Evolutionary conservation across 2,888 invertebrate species (phyloP), one percentile per base, ranked within the genome.

Genomic region (Glyphotaelius pellucidus): DNA sequence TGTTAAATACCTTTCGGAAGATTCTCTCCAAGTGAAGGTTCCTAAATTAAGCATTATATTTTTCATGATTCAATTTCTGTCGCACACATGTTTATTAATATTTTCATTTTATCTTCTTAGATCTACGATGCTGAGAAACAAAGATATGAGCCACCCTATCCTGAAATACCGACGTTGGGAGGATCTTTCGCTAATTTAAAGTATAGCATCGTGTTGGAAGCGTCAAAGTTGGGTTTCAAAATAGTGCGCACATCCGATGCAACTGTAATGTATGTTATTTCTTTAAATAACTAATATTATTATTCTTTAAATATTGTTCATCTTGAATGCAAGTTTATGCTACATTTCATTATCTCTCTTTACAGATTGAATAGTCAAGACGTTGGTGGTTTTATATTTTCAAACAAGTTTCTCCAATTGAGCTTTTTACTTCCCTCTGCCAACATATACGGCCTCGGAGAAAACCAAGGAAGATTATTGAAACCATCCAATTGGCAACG

Each of bases 401-500:
- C 98, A 0, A 97, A 98, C 94, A 98, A 98, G 94, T 97, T 98
- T 94, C 94, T 98, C 0, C 98, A 98, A 95, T 94, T 98, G 11
- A 97, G 96, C 89, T 95, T 96, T 7, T 94, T 95, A 83, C 94
- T 98, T 30, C 97, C 97, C 0, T 97, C 97, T 0, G 95, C 96
- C 38, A 95, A 96, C 91, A 95, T 98, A 93, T 98, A 98, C 94
- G 98, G 98, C 0, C 95, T 98, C 38, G 98, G 98, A 1, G 98
- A 98, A 94, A 97, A 97, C 93, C 95, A 97, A 90, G 96, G 96
- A 1, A 94, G 95, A 38, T 96, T 98, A 93, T 95, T 96, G 94
- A 95, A 97, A 90, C 96, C 97, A 87, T 96, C 97, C 38, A 95
- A 97, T 93, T 98, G 98, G 98, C 96, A 97, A 91, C 96, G 96